Conservation (phyloP, 2,797 vertebrate species). For the Ciconia nigra region DNA sequence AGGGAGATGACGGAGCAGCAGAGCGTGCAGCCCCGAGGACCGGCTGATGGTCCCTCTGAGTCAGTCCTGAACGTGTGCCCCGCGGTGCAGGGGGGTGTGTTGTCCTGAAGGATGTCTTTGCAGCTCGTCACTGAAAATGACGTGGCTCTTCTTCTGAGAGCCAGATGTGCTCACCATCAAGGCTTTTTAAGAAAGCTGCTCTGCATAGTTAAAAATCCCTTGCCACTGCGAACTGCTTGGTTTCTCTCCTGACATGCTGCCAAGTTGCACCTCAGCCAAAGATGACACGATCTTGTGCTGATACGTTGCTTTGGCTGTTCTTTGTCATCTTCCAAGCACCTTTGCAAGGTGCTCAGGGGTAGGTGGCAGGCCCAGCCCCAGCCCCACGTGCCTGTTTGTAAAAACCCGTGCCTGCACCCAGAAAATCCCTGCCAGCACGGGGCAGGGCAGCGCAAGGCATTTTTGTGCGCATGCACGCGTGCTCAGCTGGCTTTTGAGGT, state of each 20-base stretch:
- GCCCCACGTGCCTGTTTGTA: background rate
- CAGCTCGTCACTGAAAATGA: background rate
- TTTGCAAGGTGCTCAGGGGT: background rate
- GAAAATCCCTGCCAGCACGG: background rate
- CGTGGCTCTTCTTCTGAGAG: background rate
- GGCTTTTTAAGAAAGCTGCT: conserved; percentile 49
- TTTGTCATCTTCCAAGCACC: conserved; percentile 5
- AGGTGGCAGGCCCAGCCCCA: background rate
- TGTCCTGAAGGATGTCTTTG: background rate
- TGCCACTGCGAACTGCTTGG: fast-evolving
- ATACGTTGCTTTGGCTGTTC: background rate
- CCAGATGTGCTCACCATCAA: background rate
- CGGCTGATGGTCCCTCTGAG: background rate
- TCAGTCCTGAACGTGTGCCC: background rate
- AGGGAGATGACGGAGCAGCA: background rate
- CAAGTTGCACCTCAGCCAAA: background rate
- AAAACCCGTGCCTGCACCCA: background rate
- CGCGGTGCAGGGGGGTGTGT: background rate
- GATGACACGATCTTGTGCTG: background rate
- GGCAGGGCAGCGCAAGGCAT: background rate
- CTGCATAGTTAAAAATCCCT: conserved; percentile 1
- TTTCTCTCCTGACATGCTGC: background rate
- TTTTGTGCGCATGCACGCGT: background rate
- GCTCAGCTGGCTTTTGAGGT: background rate
- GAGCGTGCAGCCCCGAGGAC: background rate